Evolutionary conservation across 2,113 vertebrate species (phyloP), one percentile per base, ranked within the genome.

Genomic region (Crotalus helleri): DNA sequence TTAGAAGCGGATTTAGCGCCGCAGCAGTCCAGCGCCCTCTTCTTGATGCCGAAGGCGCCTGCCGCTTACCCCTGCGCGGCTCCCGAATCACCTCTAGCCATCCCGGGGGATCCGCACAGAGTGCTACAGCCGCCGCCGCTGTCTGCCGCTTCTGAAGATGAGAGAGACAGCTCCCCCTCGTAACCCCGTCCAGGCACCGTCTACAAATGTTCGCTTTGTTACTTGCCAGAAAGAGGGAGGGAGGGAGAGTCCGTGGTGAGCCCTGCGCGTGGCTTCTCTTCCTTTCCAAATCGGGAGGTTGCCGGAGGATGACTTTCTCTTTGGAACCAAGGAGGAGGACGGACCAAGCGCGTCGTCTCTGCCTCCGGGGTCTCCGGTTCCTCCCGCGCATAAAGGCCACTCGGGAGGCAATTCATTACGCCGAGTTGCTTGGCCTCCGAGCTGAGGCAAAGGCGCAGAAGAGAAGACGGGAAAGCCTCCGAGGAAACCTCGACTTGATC

Each of bases 91-190:
- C 29, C n/a, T 33, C 29, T 53, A n/a, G 17, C 53, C 53, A 81
- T 19, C 33, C 33, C 33, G 33, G 21, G 5, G 64, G 12, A 44
- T 61, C 69, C 17, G 1, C 7, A 46, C 54, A n/a, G 29, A 49
- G 2, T 1, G 92, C 12, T 5, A 51, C 7, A 51, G 58, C 21
- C 12, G 53, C 11, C 24, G 44, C 64, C n/a, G 69, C 69, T 7
- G 57, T 64, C 55, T 29, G 92, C 88, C 92, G 69, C 87, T 85
- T 88, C 74, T 23, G 59, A 88, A 88, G 92, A 59, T 24, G 46
- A 1, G 69, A 33, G 58, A 88, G 89, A 55, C 51, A 24, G 94
- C 91, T 94, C 19, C 74, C 26, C 69, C 39, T 26, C 57, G 33
- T 39, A 2, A 4, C 21, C 17, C 89, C 44, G 2, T 39, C 90